phyloP scores from a whole-genome alignment of 2,113 vertebrate species.

The Mus spicilegus region DNA sequence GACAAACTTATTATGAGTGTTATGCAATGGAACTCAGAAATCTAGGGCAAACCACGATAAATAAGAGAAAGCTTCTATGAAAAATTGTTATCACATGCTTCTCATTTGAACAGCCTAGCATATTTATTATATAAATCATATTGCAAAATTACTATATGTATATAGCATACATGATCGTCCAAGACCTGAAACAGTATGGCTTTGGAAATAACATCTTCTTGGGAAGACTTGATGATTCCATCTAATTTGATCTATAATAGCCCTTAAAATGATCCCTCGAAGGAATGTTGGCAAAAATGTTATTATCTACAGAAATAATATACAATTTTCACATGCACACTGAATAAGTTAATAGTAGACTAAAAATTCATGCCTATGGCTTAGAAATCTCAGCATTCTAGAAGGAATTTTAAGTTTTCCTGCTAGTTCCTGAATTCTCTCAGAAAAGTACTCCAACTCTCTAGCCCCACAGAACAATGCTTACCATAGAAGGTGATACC shows the following conservation, averaged over 20 bases:
- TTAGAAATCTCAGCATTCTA: slow-evolving; percentile 50
- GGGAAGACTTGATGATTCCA: not conserved
- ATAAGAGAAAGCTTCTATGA: not conserved
- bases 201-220: not conserved
- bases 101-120: not conserved
- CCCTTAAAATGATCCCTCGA: not conserved
- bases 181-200: not conserved
- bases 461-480: not conserved
- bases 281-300: slow-evolving; percentile 5
- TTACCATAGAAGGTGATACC: not conserved
- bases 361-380: not conserved
- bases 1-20: not conserved
- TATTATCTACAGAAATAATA: slow-evolving; percentile 17
- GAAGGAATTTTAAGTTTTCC: not conserved
- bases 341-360: not conserved
- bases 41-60: not conserved
- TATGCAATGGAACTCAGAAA: not conserved
- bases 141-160: slow-evolving; percentile 14
- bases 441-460: not conserved
- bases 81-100: not conserved
- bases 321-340: not conserved
- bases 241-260: not conserved
- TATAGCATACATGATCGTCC: not conserved
- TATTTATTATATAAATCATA: not conserved
- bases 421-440: not conserved